Evolutionary conservation across 2,888 invertebrate genomes (phyloP), one percentile per base, ranked within the genome.

Genomic region (Pyrochroa serraticornis): DNA sequence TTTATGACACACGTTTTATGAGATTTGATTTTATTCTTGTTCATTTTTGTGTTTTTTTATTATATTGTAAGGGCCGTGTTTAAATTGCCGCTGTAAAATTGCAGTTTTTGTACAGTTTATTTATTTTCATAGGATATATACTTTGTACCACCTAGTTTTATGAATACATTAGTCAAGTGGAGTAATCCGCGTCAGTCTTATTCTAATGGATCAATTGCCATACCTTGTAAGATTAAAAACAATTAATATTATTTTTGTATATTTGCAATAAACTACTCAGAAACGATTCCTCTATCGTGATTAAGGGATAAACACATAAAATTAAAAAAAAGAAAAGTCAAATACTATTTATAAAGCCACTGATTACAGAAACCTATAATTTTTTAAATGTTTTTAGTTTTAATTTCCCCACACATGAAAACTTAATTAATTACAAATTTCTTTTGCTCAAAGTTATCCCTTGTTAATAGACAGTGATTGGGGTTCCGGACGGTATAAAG

Each of bases 101-200:
- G 22, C 22, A 35, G 13, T 12, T 45, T 45, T 49, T 49, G 49
- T 49, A 49, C 49, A 49, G 49, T 49, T 49, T 39, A 39, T 49
- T 49, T 39, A 39, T 49, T 48, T 39, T 39, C 14, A 13, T 42
- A 41, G 22, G 22, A 22, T 22, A 22, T 22, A 22, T 22, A 22
- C 22, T 22, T 22, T 22, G 3, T 22, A 22, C 22, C 5, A 22
- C 3, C 22, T 22, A 22, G 22, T 22, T 22, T 22, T 22, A 22
- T 22, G 2, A 22, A 22, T 22, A 22, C 22, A 12, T 38, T 34
- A 42, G 12, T 49, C 22, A 22, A 49, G 34, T 41, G 13, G 14
- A 32, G 34, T 6, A 35, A 48, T 46, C 8, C 32, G 7, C 13
- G 13, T n/a, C 6, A 22, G 12, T 42, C 22, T 42, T 14, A 12